phyloP scores from a whole-genome alignment of 2,113 vertebrate species.

The Heterotis niloticus region DNA sequence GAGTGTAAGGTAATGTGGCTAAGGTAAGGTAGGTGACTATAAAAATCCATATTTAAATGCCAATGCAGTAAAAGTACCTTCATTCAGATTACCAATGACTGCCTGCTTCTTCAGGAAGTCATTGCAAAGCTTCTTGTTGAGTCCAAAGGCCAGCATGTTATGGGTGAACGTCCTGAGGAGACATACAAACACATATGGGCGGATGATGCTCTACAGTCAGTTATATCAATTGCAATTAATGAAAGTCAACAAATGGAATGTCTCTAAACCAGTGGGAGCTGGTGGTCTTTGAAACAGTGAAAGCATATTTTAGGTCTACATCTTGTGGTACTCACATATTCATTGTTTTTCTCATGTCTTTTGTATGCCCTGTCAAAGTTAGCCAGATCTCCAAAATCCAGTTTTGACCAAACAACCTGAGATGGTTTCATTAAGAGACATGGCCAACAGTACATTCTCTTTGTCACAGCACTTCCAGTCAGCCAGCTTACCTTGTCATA shows the following conservation, averaged over 20 bases:
- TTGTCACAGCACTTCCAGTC: no score
- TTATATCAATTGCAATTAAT: not conserved
- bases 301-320: no score
- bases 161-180: constrained; percentile 86
- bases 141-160: constrained; percentile 93
- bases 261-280: no score
- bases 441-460: no score
- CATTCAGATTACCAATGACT: constrained; percentile 86
- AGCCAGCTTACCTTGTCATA: no score
- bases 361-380: no score
- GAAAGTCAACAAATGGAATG: not conserved
- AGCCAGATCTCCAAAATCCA: no score
- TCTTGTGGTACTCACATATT: no score
- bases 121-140: constrained; percentile 86
- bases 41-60: not conserved
- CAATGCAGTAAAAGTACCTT: constrained; percentile 66
- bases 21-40: not conserved
- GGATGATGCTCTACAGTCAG: not conserved
- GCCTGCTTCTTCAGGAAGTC: constrained; percentile 98
- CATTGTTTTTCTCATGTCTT: no score
- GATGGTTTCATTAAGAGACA: no score
- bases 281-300: no score
- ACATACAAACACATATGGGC: constrained; percentile 22
- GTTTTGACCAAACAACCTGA: no score
- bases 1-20: constrained; percentile 1